Percentiles rank a stretch among this genome's conserved stretches.
Conservation (phyloP, 2,888 invertebrate species). For the Hedychridium roseum region DNA sequence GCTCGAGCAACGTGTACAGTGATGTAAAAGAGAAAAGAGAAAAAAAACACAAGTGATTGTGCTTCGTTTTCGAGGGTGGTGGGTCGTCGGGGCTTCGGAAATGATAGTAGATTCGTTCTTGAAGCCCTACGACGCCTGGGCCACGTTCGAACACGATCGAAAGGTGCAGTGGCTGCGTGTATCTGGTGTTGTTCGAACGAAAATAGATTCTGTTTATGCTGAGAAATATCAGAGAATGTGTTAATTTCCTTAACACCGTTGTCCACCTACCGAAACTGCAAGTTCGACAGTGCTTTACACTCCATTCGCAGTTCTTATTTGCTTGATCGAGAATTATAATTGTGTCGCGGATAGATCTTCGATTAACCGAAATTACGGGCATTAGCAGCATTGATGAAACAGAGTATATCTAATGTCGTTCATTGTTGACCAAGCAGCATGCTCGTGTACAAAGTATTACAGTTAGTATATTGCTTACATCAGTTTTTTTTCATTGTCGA, state of each 20-base stretch:
- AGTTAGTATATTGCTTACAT: slow-evolving; percentile 10
- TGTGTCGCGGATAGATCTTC: slow-evolving; percentile 2
- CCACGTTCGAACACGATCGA: slow-evolving; percentile 46
- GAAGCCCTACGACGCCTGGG: slow-evolving; percentile 6
- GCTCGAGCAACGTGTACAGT: slow-evolving; percentile 56
- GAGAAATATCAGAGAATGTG: slow-evolving; percentile 49
- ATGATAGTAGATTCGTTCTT: neutral
- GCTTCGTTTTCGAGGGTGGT: slow-evolving; percentile 49
- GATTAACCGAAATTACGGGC: neutral
- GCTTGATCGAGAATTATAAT: slow-evolving; percentile 1
- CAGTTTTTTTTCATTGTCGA: slow-evolving; percentile 2
- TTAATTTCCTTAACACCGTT: slow-evolving; percentile 47
- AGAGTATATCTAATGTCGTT: neutral
- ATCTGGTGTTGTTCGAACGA: slow-evolving; percentile 56
- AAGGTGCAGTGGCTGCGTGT: slow-evolving; percentile 63
- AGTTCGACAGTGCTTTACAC: slow-evolving; percentile 10
- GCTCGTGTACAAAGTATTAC: slow-evolving; percentile 11
- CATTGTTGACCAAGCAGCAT: slow-evolving; percentile 4
- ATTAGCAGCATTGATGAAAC: neutral
- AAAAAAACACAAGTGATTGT: slow-evolving; percentile 59
- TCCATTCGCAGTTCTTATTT: slow-evolving; percentile 1
- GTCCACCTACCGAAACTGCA: slow-evolving; percentile 30
- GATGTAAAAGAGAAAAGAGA: slow-evolving; percentile 50
- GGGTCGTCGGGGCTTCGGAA: slow-evolving; percentile 20
- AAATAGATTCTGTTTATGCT: slow-evolving; percentile 61